Evolutionary conservation across 2,797 vertebrate genomes (phyloP), one percentile per base, ranked within the genome.

Genomic region (Saguinus oedipus): DNA sequence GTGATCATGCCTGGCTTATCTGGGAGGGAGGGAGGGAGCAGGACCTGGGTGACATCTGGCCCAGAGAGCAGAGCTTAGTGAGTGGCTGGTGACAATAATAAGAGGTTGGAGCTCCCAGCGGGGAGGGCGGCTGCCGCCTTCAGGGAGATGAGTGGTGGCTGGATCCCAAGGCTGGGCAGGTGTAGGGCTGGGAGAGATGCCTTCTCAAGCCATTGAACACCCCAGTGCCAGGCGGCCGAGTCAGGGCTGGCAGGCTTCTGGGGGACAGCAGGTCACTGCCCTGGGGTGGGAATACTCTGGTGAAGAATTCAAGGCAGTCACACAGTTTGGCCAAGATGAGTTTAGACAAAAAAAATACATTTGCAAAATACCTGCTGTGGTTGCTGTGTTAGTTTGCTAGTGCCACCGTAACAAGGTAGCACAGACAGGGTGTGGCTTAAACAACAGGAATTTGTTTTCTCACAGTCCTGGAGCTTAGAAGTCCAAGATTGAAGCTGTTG

Each of bases 121-220:
- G 5, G 11, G 42, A 79, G 74, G 64, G 70, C 55, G 33, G 17
- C 83, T 84, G 50, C 79, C 5, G 0, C 39, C 46, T 39, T 33
- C 26, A 1, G 46, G 39, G 74, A 81, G 75, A 74, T 48, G 27
- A n/a, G 15, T 24, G 1, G 30, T 92, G 95, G 94, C 96, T 48
- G 30, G 19, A 5, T 46, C 94, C 97, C 95, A 92, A 59, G 78
- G 78, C 57, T 0, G 0, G 87, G 86, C 91, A 53, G 75, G 83
- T 87, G 50, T 74, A 11, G 53, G 36, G 24, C 57, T 76, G 86
- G 27, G 97, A 97, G 76, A 89, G 94, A 96, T 27, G 59, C 48
- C 88, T 61, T 55, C 39, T 72, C 55, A 27, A 78, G 91, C 78
- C 33, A 4, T 68, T 72, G 1, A 53, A n/a, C 33, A 44, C 81